phyloP scores from a whole-genome alignment of 2,113 vertebrate genomes.

The Ginglymostoma cirratum region DNA sequence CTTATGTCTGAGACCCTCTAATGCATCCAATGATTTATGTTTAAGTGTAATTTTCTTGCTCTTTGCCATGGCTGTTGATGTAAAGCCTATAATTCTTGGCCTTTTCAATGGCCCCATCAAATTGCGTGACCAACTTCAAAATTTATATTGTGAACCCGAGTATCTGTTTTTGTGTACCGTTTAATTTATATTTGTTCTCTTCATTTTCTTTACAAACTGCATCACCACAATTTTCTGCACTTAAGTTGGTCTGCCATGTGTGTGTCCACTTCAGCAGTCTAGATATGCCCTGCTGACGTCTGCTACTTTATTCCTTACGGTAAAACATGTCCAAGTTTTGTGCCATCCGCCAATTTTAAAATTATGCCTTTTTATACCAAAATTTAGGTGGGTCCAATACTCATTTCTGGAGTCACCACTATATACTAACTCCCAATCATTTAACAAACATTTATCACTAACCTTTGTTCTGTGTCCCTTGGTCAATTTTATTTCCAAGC shows the following conservation, averaged over 20 bases:
- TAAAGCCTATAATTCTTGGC: background rate
- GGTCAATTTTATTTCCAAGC: background rate
- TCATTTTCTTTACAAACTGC: background rate
- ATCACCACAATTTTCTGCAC: background rate
- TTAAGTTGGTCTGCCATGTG: background rate
- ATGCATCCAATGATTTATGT: background rate
- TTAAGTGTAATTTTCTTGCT: background rate
- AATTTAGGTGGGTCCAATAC: background rate
- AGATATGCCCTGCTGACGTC: background rate
- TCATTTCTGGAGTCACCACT: background rate
- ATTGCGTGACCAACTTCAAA: background rate
- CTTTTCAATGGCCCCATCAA: background rate
- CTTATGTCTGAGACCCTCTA: background rate
- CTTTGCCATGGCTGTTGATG: background rate
- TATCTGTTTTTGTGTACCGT: background rate
- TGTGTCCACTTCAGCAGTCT: background rate
- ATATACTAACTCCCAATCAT: background rate
- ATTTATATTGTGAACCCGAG: background rate
- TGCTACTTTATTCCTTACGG: background rate
- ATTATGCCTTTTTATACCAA: background rate
- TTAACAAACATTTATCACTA: background rate
- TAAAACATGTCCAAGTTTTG: background rate
- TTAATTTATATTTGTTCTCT: background rate
- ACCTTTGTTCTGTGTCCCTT: background rate
- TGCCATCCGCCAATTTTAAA: background rate